Evolutionary conservation across 2,113 vertebrate species (phyloP).

Genomic region (Mirza zaza): DNA sequence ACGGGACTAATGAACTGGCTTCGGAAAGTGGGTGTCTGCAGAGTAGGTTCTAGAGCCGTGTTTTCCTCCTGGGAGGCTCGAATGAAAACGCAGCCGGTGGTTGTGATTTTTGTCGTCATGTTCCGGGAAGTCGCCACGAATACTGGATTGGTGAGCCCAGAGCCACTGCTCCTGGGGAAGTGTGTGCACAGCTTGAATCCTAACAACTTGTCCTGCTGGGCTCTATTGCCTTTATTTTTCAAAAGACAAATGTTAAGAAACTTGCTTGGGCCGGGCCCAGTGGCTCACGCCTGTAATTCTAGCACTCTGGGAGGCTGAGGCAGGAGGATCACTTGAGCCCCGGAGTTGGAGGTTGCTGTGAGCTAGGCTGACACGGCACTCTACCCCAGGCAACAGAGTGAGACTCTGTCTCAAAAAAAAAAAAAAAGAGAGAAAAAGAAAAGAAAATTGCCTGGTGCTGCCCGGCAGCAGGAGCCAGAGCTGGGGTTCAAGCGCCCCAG

Average conservation of each 20-base stretch:
- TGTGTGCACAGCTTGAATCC: not conserved
- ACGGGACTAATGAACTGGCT: not conserved
- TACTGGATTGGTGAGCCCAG: accelerated
- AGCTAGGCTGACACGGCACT: no score
- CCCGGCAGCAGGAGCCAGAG: not conserved
- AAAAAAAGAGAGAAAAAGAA: no score
- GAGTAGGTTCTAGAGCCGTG: not conserved
- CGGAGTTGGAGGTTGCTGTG: no score
- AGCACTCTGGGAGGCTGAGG: no score
- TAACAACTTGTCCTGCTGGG: not conserved
- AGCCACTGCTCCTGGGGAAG: no score
- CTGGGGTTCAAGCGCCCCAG: not conserved
- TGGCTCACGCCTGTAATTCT: no score
- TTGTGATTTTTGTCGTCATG: not conserved
- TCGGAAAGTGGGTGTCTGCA: not conserved
- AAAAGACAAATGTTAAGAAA: not conserved
- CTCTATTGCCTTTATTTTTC: not conserved
- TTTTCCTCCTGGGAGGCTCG: not conserved
- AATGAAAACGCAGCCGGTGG: not conserved
- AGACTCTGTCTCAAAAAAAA: no score
- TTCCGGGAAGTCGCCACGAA: not conserved
- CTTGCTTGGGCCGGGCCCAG: not conserved
- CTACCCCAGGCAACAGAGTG: no score
- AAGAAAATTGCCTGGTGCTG: not conserved
- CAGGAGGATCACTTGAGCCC: no score